Evolutionary conservation across 2,113 vertebrate species (phyloP).

Genomic region (Lichenostomus cassidix): DNA sequence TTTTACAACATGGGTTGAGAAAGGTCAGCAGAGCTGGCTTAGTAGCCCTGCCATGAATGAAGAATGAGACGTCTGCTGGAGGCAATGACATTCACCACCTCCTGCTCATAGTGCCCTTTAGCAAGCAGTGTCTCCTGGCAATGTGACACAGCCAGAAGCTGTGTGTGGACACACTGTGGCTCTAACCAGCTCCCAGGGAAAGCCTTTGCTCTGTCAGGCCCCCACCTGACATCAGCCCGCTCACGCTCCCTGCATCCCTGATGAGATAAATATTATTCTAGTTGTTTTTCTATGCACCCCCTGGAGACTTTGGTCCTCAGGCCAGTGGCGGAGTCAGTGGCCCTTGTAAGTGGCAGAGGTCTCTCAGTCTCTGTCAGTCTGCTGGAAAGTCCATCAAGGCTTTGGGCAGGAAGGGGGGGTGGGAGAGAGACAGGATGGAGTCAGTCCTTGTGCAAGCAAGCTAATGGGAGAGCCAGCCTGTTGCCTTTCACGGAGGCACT

Average conservation of each 20-base stretch:
- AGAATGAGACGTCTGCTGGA: conserved; percentile 32
- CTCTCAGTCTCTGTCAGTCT: not conserved
- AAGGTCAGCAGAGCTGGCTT: conserved; percentile 33
- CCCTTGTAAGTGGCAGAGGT: conserved; percentile 44
- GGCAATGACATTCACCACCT: conserved; percentile 19
- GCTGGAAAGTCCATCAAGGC: conserved; percentile 21
- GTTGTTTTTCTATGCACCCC: not conserved
- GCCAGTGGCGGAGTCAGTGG: not conserved
- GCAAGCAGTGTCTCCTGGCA: not conserved
- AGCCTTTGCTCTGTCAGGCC: not conserved
- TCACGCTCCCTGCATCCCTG: not conserved
- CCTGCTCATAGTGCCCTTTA: not conserved
- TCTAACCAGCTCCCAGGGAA: not conserved
- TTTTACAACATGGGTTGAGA: not conserved
- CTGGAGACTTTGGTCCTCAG: not conserved
- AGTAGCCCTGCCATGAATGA: conserved; percentile 34
- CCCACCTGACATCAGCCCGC: not conserved
- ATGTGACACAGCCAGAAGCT: not conserved
- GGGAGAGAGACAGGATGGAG: not conserved
- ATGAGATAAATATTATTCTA: conserved; percentile 46
- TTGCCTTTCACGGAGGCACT: not conserved
- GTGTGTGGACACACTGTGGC: not conserved
- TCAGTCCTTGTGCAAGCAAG: not conserved
- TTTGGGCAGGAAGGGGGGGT: not conserved
- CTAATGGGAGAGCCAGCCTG: conserved; percentile 30